Evolutionary conservation across 2,797 vertebrate species (phyloP).

Genomic region (Gallinago stenura): DNA sequence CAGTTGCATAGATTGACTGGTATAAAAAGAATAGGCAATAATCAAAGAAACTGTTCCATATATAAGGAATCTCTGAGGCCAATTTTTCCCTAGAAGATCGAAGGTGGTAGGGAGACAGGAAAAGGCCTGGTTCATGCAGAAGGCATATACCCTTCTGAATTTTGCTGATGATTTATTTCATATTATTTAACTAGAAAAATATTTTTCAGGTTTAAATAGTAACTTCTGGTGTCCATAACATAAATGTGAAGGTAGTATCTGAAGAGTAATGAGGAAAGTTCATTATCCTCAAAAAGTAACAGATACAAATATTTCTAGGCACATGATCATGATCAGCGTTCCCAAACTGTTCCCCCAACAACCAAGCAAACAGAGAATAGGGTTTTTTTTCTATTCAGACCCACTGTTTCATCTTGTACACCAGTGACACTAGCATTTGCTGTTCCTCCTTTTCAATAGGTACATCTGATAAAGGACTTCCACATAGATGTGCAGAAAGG

Average conservation of each 20-base stretch:
- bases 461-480: neutral
- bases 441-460: neutral
- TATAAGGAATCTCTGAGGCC: rapidly evolving
- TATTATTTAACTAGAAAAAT: neutral
- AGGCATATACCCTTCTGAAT: neutral
- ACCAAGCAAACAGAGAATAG: neutral
- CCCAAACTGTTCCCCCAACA: neutral
- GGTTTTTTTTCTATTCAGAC: neutral
- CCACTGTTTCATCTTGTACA: neutral
- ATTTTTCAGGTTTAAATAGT: neutral
- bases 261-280: neutral
- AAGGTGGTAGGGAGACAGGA: neutral
- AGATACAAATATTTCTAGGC: neutral
- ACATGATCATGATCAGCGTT: neutral
- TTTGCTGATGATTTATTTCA: neutral
- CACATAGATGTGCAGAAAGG: neutral
- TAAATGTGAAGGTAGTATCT: neutral
- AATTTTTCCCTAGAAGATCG: neutral
- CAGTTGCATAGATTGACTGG: neutral
- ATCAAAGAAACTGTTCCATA: neutral
- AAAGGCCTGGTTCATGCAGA: neutral
- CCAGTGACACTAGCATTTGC: rapidly evolving
- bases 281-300: neutral
- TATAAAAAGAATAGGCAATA: neutral
- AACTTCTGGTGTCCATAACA: neutral